phyloP scores from a whole-genome alignment of 2,113 vertebrate genomes.

The Perccottus glenii region DNA sequence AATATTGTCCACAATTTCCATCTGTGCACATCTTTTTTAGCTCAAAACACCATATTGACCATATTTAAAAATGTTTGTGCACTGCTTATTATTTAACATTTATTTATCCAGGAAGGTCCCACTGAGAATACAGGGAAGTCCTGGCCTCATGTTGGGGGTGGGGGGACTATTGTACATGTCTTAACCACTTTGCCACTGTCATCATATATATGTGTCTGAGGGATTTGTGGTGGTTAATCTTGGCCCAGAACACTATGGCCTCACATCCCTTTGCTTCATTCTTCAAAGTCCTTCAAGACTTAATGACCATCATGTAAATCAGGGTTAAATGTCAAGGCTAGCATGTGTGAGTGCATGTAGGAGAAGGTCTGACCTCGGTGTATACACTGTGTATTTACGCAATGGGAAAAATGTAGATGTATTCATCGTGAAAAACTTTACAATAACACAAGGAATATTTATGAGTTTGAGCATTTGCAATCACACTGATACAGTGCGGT shows the following conservation, averaged over 20 bases:
- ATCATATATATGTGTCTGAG: no score
- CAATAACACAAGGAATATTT: slow-evolving; percentile 39
- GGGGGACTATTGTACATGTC: no score
- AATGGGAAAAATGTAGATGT: slow-evolving; percentile 22
- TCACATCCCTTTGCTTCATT: slow-evolving; percentile 4
- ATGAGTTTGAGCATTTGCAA: slow-evolving; percentile 40
- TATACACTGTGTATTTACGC: slow-evolving; percentile 14
- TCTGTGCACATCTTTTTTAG: background rate
- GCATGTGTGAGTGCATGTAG: slow-evolving; percentile 7
- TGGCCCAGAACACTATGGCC: no score
- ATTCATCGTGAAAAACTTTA: slow-evolving; percentile 36
- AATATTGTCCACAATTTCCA: background rate
- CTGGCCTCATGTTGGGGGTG: no score
- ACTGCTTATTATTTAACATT: no score
- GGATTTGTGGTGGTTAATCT: no score
- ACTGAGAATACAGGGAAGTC: no score
- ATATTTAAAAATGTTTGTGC: no score
- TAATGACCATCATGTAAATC: slow-evolving; percentile 13
- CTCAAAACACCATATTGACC: no score
- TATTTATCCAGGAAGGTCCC: no score
- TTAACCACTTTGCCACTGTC: no score
- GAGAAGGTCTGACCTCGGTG: slow-evolving; percentile 12
- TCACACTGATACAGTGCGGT: slow-evolving; percentile 42
- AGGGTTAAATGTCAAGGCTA: slow-evolving; percentile 43
- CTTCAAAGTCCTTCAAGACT: background rate